Percentiles rank a stretch among this genome's conserved stretches.
phyloP scores from a whole-genome alignment of 2,113 vertebrate species.

The Pollachius pollachius region DNA sequence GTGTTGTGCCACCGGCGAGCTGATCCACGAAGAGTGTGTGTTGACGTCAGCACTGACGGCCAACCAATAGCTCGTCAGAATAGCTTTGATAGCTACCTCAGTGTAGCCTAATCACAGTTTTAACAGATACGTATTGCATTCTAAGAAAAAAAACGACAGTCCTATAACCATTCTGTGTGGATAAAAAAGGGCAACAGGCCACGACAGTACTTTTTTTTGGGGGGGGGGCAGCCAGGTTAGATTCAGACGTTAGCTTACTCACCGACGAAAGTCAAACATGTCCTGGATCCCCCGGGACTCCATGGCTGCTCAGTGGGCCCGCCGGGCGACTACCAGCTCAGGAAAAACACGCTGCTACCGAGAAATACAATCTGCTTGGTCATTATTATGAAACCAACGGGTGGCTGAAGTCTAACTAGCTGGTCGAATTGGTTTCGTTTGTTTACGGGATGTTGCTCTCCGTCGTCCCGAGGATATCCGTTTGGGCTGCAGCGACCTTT shows the following conservation, averaged over 20 bases:
- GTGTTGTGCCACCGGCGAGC: neutral
- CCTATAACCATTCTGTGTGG: no score
- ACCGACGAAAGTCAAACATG: slow-evolving; percentile 80
- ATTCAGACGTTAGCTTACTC: slow-evolving; percentile 6
- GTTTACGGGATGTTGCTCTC: neutral
- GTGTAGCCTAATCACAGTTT: no score
- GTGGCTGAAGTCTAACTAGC: no score
- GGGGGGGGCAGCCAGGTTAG: neutral
- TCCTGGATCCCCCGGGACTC: slow-evolving; percentile 74
- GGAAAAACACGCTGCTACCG: slow-evolving; percentile 29
- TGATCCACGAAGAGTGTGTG: neutral
- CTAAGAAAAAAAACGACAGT: no score
- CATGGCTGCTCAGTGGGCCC: slow-evolving; percentile 57
- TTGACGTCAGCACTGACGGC: slow-evolving; percentile 4
- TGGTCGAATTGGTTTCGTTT: neutral
- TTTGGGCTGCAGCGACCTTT: neutral
- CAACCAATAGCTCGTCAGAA: neutral
- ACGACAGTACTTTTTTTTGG: no score
- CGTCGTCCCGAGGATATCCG: neutral
- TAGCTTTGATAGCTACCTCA: neutral
- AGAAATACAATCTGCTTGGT: slow-evolving; percentile 25
- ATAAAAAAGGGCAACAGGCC: no score
- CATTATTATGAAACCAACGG: neutral
- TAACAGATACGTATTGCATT: neutral
- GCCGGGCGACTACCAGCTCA: slow-evolving; percentile 28